phyloP scores from a whole-genome alignment of 2,888 invertebrate species.

The Endotricha flammealis region DNA sequence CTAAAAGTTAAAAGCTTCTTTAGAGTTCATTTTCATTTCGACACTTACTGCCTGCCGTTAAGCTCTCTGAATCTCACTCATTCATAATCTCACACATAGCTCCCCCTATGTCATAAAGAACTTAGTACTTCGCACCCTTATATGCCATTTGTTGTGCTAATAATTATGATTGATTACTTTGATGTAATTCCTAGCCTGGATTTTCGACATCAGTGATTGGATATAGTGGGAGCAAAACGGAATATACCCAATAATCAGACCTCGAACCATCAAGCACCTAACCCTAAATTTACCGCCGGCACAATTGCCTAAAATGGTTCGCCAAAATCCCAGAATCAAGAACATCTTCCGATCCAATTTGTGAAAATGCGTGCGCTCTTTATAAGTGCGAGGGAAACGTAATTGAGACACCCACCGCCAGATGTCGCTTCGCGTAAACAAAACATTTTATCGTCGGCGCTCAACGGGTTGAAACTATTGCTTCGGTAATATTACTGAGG shows the following conservation, averaged over 20 bases:
- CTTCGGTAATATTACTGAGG: constrained; percentile 12
- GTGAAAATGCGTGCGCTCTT: constrained; percentile 16
- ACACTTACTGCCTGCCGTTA: no score
- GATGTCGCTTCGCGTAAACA: constrained; percentile 39
- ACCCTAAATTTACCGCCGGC: constrained; percentile 4
- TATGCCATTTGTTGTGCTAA: no score
- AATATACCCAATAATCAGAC: constrained; percentile 5
- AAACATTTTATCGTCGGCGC: constrained; percentile 39
- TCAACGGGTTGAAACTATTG: constrained; percentile 41
- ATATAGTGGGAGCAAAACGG: no score
- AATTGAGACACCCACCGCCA: constrained; percentile 16
- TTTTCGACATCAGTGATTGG: no score
- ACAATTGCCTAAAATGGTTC: constrained; percentile 11
- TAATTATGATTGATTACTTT: no score
- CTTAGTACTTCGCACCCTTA: no score
- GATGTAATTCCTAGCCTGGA: no score
- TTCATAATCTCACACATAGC: no score
- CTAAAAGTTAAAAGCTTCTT: no score
- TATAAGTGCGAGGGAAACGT: constrained; percentile 15
- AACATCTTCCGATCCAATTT: constrained; percentile 19
- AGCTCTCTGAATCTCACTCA: no score
- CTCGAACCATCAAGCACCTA: constrained; percentile 1
- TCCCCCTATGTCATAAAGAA: no score
- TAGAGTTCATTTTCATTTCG: no score
- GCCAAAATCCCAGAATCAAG: constrained; percentile 15